phyloP scores from a whole-genome alignment of 2,888 invertebrate species.

The Caenorhabditis doughertyi region DNA sequence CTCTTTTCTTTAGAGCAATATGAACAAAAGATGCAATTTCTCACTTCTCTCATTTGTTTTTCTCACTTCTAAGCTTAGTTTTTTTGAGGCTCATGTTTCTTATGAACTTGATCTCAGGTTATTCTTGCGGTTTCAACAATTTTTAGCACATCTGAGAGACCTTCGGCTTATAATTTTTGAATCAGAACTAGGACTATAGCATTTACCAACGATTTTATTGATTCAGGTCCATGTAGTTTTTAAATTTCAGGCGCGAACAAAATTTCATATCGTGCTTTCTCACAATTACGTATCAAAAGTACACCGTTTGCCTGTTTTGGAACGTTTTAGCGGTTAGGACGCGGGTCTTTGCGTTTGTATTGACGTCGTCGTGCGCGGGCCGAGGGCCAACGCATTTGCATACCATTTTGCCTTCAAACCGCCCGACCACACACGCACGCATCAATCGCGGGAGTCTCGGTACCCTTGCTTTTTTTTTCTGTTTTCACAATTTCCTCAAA shows the following conservation, averaged over 20 bases:
- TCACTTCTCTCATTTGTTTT: constrained; percentile 58
- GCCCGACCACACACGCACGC: constrained; percentile 13
- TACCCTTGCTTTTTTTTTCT: constrained; percentile 15
- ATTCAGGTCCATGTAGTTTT: too few species aligned
- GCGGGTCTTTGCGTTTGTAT: constrained; percentile 12
- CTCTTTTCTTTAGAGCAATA: constrained; percentile 44
- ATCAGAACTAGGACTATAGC: too few species aligned
- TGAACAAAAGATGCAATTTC: constrained; percentile 65
- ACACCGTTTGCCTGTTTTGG: constrained; percentile 1
- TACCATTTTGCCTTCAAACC: constrained; percentile 53
- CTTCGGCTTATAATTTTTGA: background rate
- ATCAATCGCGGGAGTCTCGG: constrained; percentile 54
- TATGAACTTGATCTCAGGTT: constrained; percentile 10
- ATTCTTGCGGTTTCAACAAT: constrained; percentile 11
- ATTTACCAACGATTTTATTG: too few species aligned
- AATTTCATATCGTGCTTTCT: background rate
- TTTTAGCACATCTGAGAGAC: background rate
- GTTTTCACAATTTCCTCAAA: constrained; percentile 35
- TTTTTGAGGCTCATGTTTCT: constrained; percentile 18
- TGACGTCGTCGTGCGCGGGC: constrained; percentile 32
- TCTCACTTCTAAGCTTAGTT: constrained; percentile 45
- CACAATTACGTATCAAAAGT: constrained; percentile 5
- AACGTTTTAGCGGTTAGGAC: constrained; percentile 33
- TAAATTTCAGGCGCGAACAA: too few species aligned
- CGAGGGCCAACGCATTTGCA: constrained; percentile 45